phyloP scores from a whole-genome alignment of 2,113 vertebrate species.

The Silurus meridionalis region DNA sequence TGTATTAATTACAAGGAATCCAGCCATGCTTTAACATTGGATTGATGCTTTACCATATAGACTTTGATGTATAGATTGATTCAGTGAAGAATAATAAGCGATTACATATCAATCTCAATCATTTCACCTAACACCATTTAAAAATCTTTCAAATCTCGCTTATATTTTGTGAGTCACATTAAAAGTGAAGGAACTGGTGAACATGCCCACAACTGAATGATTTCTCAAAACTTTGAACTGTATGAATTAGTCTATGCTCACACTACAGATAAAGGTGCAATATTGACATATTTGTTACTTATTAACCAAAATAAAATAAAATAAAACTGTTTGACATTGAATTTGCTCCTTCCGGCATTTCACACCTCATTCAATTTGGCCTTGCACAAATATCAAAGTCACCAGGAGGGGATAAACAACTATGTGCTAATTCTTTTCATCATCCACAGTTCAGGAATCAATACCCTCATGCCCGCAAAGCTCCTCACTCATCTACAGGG shows the following conservation, averaged over 20 bases:
- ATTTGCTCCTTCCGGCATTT: background rate
- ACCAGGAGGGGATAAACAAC: background rate
- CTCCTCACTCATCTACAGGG: background rate
- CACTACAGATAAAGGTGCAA: too few species aligned
- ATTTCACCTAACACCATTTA: background rate
- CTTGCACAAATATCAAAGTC: background rate
- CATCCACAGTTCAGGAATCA: background rate
- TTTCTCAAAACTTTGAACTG: too few species aligned
- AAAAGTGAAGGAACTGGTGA: too few species aligned
- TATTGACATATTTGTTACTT: too few species aligned
- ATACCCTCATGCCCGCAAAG: background rate
- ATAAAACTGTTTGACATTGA: too few species aligned
- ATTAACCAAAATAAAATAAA: too few species aligned
- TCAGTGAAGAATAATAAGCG: background rate
- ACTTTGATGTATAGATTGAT: background rate
- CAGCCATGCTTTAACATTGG: background rate
- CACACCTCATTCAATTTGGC: background rate
- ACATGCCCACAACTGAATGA: too few species aligned
- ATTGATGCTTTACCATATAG: background rate
- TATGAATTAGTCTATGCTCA: too few species aligned
- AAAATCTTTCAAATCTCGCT: background rate
- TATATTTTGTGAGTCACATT: too few species aligned
- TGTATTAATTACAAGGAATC: background rate
- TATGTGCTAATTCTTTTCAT: background rate
- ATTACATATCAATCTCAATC: background rate